Conservation (phyloP, 2,113 vertebrate species). For the Terrapene triunguis region DNA sequence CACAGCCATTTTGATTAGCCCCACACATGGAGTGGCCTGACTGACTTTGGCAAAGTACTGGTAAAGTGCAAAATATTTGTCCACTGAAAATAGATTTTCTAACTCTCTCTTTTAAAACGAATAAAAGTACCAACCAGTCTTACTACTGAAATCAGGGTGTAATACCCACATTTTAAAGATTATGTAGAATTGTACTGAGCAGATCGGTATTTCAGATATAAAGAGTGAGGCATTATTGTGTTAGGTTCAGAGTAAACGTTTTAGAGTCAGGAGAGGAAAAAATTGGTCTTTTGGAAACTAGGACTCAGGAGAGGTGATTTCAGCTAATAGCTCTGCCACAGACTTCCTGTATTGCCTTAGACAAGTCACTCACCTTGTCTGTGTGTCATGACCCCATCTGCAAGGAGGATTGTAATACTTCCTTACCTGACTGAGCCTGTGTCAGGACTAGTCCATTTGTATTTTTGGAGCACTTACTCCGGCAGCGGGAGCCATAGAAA, state of each 20-base stretch:
- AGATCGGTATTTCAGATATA: not conserved
- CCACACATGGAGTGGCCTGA: not conserved
- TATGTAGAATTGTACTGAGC: not conserved
- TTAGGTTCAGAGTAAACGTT: not conserved
- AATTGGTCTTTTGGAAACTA: not conserved
- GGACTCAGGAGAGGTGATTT: not conserved
- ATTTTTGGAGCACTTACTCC: not conserved
- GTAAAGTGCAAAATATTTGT: not conserved
- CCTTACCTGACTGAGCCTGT: not conserved
- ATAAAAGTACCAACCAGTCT: not conserved
- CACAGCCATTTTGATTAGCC: not conserved
- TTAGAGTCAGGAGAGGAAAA: not conserved
- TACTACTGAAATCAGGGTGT: not conserved
- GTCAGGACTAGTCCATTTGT: accelerated
- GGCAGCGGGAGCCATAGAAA: not conserved
- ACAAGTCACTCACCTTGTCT: not conserved
- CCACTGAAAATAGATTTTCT: not conserved
- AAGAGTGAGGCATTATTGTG: not conserved
- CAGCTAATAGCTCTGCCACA: not conserved
- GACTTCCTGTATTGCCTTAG: not conserved
- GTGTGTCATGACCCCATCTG: not conserved
- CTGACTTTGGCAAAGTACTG: not conserved
- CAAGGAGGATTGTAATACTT: not conserved
- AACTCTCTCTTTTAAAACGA: not conserved
- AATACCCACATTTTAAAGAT: not conserved